These are phyloP conservation scores for Epistrophe eligans DNA, from an alignment of 2,888 invertebrate genomes.

Conservation along the genomic window DNA sequence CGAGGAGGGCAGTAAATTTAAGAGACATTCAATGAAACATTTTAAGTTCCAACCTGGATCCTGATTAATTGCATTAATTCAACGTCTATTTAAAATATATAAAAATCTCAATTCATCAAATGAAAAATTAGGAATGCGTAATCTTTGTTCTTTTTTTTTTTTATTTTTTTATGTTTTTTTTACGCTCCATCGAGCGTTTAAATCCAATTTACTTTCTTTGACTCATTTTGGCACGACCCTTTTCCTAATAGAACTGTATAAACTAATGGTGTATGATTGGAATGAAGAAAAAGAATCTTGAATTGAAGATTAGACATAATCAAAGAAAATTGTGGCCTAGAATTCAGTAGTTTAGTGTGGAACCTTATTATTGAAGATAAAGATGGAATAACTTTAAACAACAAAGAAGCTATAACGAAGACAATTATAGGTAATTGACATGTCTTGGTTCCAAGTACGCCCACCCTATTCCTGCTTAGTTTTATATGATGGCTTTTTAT, in stretches of 20 bases:
- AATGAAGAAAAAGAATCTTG: neutral
- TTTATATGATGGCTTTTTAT: neutral
- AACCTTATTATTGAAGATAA: neutral
- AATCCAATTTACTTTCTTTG: conserved; percentile 65
- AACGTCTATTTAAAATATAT: too few species aligned
- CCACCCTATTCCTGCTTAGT: neutral
- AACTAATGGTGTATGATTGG: neutral
- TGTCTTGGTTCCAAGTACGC: neutral
- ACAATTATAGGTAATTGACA: neutral
- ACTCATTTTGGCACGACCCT: conserved; percentile 5
- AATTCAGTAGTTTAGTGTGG: conserved; percentile 3
- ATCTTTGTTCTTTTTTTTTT: neutral
- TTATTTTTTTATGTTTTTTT: conserved; percentile 24
- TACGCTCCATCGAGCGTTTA: conserved; percentile 70
- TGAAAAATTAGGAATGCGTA: too few species aligned
- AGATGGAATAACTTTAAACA: neutral
- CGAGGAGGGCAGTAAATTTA: too few species aligned
- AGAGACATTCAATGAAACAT: too few species aligned
- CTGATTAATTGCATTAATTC: too few species aligned
- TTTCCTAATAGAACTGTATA: neutral
- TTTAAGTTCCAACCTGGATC: too few species aligned
- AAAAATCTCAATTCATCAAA: too few species aligned
- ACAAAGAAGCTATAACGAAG: neutral
- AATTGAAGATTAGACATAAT: conserved; percentile 39
- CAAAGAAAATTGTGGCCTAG: conserved; percentile 31